Evolutionary conservation across 1,140 invertebrate species (phyloP).

Genomic region (Parapsyche elsis): DNA sequence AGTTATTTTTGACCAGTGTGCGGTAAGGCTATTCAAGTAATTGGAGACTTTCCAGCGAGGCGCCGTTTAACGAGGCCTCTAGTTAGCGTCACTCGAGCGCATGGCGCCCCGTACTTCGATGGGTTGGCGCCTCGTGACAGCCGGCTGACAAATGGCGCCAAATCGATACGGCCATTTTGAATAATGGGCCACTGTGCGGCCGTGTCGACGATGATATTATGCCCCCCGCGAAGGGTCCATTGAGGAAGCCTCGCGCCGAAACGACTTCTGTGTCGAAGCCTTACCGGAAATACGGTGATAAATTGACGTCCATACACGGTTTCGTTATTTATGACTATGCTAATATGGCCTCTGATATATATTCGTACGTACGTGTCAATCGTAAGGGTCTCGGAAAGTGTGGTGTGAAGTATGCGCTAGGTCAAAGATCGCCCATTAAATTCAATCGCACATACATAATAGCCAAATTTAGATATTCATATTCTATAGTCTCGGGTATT

Average conservation of each 20-base stretch:
- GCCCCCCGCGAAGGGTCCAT: neutral
- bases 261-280: neutral
- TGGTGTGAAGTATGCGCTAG: too few relatives aligned
- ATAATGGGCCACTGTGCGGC: constrained; percentile 1
- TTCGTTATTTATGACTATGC: too few relatives aligned
- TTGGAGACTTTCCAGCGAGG: neutral
- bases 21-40: too few relatives aligned
- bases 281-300: neutral
- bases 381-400: too few relatives aligned
- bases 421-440: too few relatives aligned
- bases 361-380: too few relatives aligned
- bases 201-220: neutral
- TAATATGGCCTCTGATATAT: too few relatives aligned
- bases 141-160: neutral
- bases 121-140: neutral
- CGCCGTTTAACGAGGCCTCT: constrained; percentile 8
- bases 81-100: constrained; percentile 16
- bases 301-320: too few relatives aligned
- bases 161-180: constrained; percentile 17
- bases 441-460: too few relatives aligned
- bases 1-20: too few relatives aligned
- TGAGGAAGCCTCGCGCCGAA: neutral
- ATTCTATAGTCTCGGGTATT: too few relatives aligned
- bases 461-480: too few relatives aligned
- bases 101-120: neutral